Base-by-base conservation (phyloP, 2,888 invertebrate genomes). In the Alcis repandata region DNA sequence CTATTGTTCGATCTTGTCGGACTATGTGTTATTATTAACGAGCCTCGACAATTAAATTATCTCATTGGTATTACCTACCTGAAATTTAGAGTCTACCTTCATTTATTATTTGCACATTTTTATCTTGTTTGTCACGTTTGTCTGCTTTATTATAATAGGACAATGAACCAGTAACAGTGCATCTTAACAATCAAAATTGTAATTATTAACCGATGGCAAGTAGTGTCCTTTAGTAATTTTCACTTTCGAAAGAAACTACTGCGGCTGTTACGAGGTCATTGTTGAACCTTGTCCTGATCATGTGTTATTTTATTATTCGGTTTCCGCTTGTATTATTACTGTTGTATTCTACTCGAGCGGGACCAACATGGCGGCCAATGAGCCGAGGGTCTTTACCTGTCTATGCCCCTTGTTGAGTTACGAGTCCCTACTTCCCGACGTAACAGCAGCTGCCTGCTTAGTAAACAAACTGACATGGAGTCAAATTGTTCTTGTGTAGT, bases 351-450 rank as follows among this genome's bases (percentile, higher is more conserved):
- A 43, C 27, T 57, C 65, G 59, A 57, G 63, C 60, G 56, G 57
- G 60, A 40, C 45, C 17, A 54, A 54, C 13, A 61, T 45, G 52
- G 57, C 60, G 52, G 33, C 57, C 51, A 45, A 57, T 48, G 49
- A 52, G 27, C 58, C 69, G 77, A 80, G 64, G 59, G 71, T 68
- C 45, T 79, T 79, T 90, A 89, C 89, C 90, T 90, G 90, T 52
- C 57, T 46, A 11, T 81, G 70, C 79, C 82, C 84, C 69, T 67
- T 67, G 38, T 64, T 63, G 22, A 10, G 56, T 32, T 41, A 56
- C 40, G 58, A 33, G 43, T 59, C 64, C 67, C 67, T 48, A 40
- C 27, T 38, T 65, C 59, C 65, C 61, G 13, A 43, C 61, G 62
- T 64, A 56, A 51, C 60, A 76, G 74, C 79, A 79, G 76, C 80